Evolutionary conservation across 2,113 vertebrate species (phyloP).

Genomic region (Eurypyga helias): DNA sequence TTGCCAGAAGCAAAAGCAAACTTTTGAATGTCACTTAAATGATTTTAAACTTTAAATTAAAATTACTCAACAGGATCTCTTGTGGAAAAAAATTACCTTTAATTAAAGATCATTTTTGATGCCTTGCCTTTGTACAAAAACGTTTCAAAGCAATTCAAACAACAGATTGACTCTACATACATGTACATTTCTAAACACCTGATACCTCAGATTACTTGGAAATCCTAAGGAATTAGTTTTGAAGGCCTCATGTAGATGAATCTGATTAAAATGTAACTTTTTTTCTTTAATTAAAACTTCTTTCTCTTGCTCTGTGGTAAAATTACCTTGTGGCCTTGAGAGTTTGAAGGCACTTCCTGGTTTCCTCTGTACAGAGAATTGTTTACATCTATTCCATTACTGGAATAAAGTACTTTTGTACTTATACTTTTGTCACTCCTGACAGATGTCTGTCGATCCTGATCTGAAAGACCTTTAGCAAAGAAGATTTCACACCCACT

Average conservation of each 20-base stretch:
- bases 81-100: background rate
- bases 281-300: background rate
- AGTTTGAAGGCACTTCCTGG: background rate
- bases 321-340: background rate
- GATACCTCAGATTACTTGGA: background rate
- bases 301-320: background rate
- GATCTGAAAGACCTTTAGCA: constrained; percentile 49
- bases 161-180: background rate
- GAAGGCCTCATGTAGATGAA: background rate
- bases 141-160: background rate
- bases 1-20: background rate
- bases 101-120: background rate
- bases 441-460: constrained; percentile 55
- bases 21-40: background rate
- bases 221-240: background rate
- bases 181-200: background rate
- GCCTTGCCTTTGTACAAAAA: background rate
- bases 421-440: constrained; percentile 20
- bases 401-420: background rate
- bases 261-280: background rate
- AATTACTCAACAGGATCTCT: background rate
- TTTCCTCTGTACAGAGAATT: background rate
- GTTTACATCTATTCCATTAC: background rate
- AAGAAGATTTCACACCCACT: constrained; percentile 54
- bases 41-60: background rate